These are phyloP conservation scores for Tragelaphus strepsiceros DNA, from an alignment of 2,113 vertebrate genomes.

Conservation along the genomic window DNA sequence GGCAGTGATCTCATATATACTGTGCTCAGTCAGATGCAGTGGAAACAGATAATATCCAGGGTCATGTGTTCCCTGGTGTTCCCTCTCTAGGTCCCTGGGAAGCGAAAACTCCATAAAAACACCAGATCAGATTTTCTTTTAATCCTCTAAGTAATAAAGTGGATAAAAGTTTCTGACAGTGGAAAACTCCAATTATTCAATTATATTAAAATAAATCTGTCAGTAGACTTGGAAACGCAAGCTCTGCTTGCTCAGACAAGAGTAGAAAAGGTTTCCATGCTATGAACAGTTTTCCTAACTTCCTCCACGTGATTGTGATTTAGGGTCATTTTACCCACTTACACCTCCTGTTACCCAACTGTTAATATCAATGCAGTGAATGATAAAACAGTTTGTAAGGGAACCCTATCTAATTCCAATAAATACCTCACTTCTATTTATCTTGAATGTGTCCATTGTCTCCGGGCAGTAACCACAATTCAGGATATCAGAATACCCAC, in stretches of 20 bases:
- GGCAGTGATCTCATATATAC: background rate
- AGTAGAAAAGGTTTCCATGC: conserved; percentile 57
- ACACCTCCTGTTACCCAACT: conserved; percentile 62
- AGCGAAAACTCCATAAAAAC: conserved; percentile 74
- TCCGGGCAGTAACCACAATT: background rate
- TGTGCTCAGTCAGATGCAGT: conserved; percentile 7
- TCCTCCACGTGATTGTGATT: conserved; percentile 24
- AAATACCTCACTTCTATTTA: conserved; percentile 20
- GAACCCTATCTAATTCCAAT: conserved; percentile 43
- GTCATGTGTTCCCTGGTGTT: conserved; percentile 36
- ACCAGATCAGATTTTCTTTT: conserved; percentile 66
- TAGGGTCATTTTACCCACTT: conserved; percentile 68
- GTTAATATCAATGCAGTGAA: conserved; percentile 39
- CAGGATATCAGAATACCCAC: background rate
- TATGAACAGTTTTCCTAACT: conserved; percentile 56
- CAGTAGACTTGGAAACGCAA: conserved; percentile 59
- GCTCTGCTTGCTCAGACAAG: conserved; percentile 47
- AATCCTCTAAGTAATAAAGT: conserved; percentile 64
- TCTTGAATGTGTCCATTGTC: background rate
- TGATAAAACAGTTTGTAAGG: conserved; percentile 15
- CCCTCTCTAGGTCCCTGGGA: conserved; percentile 66
- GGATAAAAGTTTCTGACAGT: conserved; percentile 62
- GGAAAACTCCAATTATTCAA: conserved; percentile 69
- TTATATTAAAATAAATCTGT: conserved; percentile 69
- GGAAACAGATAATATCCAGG: conserved; percentile 1